A percentile compares a stretch with the other conserved stretches of the same genome.
Conservation (phyloP, 2,113 vertebrate genomes). For the Tiliqua scincoides region DNA sequence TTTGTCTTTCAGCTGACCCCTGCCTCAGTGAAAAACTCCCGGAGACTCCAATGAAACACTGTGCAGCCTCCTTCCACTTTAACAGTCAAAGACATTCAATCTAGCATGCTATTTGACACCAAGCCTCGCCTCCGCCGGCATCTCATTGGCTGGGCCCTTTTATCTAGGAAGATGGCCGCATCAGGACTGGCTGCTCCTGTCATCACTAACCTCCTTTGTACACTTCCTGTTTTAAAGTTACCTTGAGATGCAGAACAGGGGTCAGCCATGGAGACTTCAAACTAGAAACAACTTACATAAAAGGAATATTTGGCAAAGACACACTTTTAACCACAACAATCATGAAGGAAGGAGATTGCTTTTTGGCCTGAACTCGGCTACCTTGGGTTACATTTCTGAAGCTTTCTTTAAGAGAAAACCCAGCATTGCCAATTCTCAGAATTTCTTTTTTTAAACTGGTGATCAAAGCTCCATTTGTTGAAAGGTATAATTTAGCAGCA, state of each 20-base stretch:
- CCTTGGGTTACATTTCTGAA: slow-evolving; percentile 11
- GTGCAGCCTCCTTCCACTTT: slow-evolving; percentile 91
- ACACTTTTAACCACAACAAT: background rate
- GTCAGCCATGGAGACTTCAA: slow-evolving; percentile 83
- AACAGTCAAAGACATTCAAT: slow-evolving; percentile 94
- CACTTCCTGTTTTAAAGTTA: slow-evolving; percentile 99
- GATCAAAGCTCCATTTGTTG: slow-evolving; percentile 53
- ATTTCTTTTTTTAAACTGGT: slow-evolving; percentile 52
- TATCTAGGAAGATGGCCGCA: slow-evolving; percentile 45
- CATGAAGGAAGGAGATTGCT: background rate
- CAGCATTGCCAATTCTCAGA: slow-evolving; percentile 41
- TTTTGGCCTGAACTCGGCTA: slow-evolving; percentile 6
- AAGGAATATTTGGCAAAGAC: slow-evolving; percentile 37
- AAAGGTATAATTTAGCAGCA: slow-evolving; percentile 43
- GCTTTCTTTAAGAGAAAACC: slow-evolving; percentile 14
- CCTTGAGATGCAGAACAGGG: slow-evolving; percentile 99
- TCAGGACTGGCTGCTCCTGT: slow-evolving; percentile 65
- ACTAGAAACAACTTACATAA: slow-evolving; percentile 59
- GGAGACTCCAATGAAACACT: slow-evolving; percentile 86
- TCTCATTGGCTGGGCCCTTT: slow-evolving; percentile 76
- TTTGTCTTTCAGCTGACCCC: slow-evolving; percentile 94
- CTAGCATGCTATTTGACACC: slow-evolving; percentile 93
- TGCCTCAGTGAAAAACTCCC: slow-evolving; percentile 83
- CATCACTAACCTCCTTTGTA: slow-evolving; percentile 75
- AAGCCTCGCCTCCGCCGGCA: slow-evolving; percentile 64